Evolutionary conservation across 2,113 vertebrate genomes (phyloP).

Genomic region (Neoarius graeffei): DNA sequence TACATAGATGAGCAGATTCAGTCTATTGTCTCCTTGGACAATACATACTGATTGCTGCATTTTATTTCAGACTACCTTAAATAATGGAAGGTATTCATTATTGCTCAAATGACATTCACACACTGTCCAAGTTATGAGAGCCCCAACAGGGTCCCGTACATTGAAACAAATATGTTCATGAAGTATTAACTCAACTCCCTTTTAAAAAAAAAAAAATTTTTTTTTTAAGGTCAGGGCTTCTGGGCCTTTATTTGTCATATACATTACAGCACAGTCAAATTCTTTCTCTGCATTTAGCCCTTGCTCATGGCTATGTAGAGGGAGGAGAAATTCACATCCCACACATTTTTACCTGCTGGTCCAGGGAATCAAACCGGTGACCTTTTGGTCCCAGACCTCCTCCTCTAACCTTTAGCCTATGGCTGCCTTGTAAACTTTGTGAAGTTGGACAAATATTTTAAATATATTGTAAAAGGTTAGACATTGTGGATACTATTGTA

Average conservation of each 20-base stretch:
- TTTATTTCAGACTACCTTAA: not conserved
- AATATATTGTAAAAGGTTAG: not conserved
- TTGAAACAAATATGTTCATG: not conserved
- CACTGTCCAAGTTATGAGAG: not conserved
- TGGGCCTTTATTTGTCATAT: too few relatives aligned
- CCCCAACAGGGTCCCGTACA: not conserved
- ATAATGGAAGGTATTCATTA: not conserved
- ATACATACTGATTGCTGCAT: not conserved
- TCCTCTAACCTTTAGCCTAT: too few relatives aligned
- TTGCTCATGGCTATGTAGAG: too few relatives aligned
- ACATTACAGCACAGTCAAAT: too few relatives aligned
- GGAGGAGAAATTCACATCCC: too few relatives aligned
- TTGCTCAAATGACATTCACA: not conserved
- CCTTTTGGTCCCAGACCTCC: too few relatives aligned
- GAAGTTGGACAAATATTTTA: not conserved
- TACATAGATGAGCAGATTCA: not conserved
- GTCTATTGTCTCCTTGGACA: not conserved
- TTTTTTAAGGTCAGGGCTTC: too few relatives aligned
- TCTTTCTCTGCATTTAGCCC: too few relatives aligned
- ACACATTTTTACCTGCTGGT: too few relatives aligned
- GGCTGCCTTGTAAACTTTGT: too few relatives aligned
- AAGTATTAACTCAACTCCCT: not conserved
- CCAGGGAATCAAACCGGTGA: too few relatives aligned
- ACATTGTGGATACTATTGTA: not conserved
- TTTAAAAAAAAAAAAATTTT: too few relatives aligned